Percentiles rank a stretch among this genome's conserved stretches.
phyloP scores from a whole-genome alignment of 30 jellyfish, hydroid and myxozoan genomes.

The Pelagia noctiluca region DNA sequence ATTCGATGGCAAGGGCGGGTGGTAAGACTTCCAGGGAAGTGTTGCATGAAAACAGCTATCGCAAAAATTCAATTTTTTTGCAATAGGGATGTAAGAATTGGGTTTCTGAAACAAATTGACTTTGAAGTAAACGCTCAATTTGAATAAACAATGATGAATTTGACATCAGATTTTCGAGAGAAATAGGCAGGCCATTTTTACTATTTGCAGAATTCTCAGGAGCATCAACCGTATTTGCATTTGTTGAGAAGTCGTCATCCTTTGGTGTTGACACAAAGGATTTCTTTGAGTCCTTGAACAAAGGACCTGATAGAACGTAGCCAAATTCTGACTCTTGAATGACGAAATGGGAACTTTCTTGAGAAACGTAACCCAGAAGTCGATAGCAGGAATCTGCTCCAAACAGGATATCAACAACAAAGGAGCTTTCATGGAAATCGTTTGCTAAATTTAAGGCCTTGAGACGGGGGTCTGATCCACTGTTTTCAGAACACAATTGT shows the following conservation, averaged over 20 bases:
- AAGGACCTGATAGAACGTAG: constrained; percentile 44
- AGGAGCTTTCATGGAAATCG: constrained; percentile 18
- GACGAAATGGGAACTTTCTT: not conserved
- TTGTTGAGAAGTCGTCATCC: constrained; percentile 21
- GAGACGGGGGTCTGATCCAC: constrained; percentile 47
- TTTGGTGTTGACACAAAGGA: not conserved
- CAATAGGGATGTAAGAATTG: constrained; percentile 26
- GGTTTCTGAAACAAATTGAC: constrained; percentile 30
- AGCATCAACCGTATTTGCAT: not conserved
- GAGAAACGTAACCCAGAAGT: constrained; percentile 25
- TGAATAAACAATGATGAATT: constrained; percentile 48
- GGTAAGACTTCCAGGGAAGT: constrained; percentile 63
- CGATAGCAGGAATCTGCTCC: constrained; percentile 63
- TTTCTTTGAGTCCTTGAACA: not conserved
- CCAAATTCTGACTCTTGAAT: constrained; percentile 52
- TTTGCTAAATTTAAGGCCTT: constrained; percentile 21
- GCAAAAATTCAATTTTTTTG: constrained; percentile 23
- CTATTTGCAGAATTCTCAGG: constrained; percentile 10
- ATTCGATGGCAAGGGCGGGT: constrained; percentile 64
- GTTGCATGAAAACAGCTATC: constrained; percentile 38
- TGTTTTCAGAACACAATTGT: constrained; percentile 2
- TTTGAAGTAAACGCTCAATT: constrained; percentile 28
- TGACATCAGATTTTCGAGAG: constrained; percentile 11
- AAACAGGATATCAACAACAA: constrained; percentile 37
- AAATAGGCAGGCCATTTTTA: not conserved